Evolutionary conservation across 2,113 vertebrate genomes (phyloP), one percentile per base, ranked within the genome.

Genomic region (Phocoena phocoena): DNA sequence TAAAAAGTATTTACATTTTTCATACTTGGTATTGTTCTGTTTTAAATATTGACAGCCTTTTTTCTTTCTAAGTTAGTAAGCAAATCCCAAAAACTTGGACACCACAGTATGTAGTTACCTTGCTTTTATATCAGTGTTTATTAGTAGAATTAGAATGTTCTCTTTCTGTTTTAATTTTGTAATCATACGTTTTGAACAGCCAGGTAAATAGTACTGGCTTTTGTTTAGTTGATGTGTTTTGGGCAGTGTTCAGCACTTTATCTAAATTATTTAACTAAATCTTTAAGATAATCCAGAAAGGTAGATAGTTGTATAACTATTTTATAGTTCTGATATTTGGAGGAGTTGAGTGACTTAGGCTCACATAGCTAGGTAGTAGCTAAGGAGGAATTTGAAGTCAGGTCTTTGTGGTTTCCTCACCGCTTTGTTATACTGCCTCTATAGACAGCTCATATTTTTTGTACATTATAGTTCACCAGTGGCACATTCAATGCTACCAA

Each of bases 181-280:
- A 80, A n/a, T 81, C 38, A 5, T 23, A 8, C 93, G 5, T 85
- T 95, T 94, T 85, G n/a, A 95, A 36, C 13, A 91, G 3, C 71
- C 55, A 86, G 8, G 53, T 89, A 15, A 18, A 58, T 5, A 93
- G 25, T 82, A 81, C 28, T 60, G 26, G 17, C 36, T 95, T 44
- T 38, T 31, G n/a, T 84, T 90, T 90, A 76, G 83, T 76, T 58
- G 26, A 50, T 96, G 7, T 80, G 33, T 91, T 95, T 84, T 50
- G 8, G 55, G 20, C 50, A 76, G 2, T 81, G 55, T 17, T 80
- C 44, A 63, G 12, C 2, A 31, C 47, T 92, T 47, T 25, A 28
- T 73, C 70, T 83, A 58, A 88, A 53, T 63, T 53, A 60, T 82
- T 77, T 38, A 70, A 25, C 58, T 68, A 36, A 85, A 28, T 76